Evolutionary conservation across 2,797 vertebrate genomes (phyloP).

Genomic region (Acanthopagrus latus): DNA sequence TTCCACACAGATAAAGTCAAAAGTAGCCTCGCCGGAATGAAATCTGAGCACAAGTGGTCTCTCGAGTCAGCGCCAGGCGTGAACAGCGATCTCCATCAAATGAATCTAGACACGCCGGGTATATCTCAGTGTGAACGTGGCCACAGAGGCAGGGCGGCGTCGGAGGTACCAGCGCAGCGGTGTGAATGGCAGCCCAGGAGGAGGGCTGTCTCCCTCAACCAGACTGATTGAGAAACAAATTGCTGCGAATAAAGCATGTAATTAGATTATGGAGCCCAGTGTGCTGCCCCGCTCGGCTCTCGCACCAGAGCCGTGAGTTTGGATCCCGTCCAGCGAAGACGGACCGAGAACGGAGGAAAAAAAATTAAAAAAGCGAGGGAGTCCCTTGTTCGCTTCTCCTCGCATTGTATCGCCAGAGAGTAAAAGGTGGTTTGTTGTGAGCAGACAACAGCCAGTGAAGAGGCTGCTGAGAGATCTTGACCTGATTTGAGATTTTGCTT

Average conservation of each 20-base stretch:
- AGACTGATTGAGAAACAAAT: conserved; percentile 99
- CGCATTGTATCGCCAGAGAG: conserved; percentile 52
- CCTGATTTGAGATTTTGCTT: conserved; percentile 60
- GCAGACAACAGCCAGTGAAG: conserved; percentile 28
- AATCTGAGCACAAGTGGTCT: conserved; percentile 1
- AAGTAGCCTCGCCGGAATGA: background rate
- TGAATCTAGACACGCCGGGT: conserved; percentile 12
- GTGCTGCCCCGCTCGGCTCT: conserved; percentile 67
- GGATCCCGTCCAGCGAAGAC: conserved; percentile 67
- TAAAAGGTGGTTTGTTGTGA: conserved; percentile 59
- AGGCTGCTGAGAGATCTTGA: conserved; percentile 51
- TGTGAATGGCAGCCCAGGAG: conserved; percentile 88
- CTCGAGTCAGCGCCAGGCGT: background rate
- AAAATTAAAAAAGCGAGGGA: conserved; percentile 36
- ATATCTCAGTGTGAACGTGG: conserved; percentile 18
- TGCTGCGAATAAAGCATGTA: conserved; percentile 98
- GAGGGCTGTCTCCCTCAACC: conserved; percentile 89
- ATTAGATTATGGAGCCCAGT: conserved; percentile 94
- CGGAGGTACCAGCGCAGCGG: conserved; percentile 63
- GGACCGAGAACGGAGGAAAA: conserved; percentile 32
- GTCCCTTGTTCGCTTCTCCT: background rate
- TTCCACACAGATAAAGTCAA: conserved; percentile 16
- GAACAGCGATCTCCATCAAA: background rate
- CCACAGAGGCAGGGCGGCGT: conserved; percentile 14
- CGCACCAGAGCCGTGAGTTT: conserved; percentile 70